Percentiles rank a stretch among this genome's conserved stretches.
These are phyloP conservation scores for Linurgus olivaceus DNA, from an alignment of 2,797 vertebrate species.

Conservation along the genomic window DNA sequence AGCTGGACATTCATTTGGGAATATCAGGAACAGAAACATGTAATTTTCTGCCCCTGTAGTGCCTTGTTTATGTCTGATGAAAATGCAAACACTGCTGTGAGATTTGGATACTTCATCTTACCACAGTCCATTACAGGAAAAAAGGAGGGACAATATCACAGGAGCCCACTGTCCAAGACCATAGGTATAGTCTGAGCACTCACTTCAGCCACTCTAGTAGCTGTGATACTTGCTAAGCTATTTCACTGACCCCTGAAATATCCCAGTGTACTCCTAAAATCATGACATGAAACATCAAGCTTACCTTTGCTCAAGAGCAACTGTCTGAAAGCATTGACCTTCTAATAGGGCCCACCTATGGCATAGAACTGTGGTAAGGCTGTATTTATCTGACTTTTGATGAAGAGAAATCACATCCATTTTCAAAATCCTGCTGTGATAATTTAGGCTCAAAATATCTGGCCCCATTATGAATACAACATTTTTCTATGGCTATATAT, in stretches of 20 bases:
- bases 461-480: not conserved
- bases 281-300: not conserved
- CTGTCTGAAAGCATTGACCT: not conserved
- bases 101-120: not conserved
- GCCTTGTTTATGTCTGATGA: not conserved
- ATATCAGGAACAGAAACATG: not conserved
- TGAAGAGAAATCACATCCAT: not conserved
- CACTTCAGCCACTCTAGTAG: not conserved
- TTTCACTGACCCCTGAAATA: not conserved
- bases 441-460: conserved; percentile 15
- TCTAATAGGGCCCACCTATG: not conserved
- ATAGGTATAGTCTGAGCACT: not conserved
- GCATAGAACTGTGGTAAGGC: not conserved
- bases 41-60: not conserved
- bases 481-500: conserved; percentile 3
- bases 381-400: not conserved
- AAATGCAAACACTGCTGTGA: not conserved
- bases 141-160: not conserved
- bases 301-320: not conserved
- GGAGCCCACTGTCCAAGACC: not conserved
- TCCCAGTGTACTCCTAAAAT: not conserved
- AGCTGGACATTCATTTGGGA: not conserved
- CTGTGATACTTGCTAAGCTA: not conserved
- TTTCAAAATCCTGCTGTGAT: conserved; percentile 8
- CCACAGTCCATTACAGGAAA: not conserved